phyloP scores from a whole-genome alignment of 2,888 invertebrate genomes.

The Drosophila nr. medialis region DNA sequence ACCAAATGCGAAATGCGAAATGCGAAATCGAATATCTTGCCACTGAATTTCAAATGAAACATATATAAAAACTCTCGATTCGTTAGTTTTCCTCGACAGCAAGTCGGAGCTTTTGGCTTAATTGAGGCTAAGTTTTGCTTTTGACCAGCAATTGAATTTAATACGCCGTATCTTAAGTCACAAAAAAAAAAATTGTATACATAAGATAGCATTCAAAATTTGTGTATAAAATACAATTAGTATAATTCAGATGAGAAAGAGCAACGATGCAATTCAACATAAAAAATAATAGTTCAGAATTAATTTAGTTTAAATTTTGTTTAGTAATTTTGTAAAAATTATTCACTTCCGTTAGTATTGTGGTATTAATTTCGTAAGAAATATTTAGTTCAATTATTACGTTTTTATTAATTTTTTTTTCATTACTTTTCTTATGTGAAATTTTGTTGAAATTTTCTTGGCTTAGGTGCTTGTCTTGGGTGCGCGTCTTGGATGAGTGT shows the following conservation, averaged over 20 bases:
- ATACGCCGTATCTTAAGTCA: neutral
- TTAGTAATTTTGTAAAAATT: too few species aligned
- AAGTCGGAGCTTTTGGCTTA: neutral
- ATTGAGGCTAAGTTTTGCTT: neutral
- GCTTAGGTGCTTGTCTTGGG: neutral
- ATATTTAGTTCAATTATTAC: too few species aligned
- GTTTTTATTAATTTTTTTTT: too few species aligned
- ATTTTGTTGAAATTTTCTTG: neutral
- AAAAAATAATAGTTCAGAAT: neutral
- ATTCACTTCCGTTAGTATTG: too few species aligned
- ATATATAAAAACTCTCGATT: neutral
- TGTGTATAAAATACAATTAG: too few species aligned
- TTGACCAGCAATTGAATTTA: neutral
- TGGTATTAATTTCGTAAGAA: too few species aligned
- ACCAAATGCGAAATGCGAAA: slow-evolving; percentile 36
- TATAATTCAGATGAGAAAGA: neutral
- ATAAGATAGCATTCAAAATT: too few species aligned
- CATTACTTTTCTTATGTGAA: neutral
- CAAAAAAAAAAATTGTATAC: neutral
- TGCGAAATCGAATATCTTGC: slow-evolving; percentile 28
- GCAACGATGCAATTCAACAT: neutral
- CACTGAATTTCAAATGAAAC: slow-evolving; percentile 2
- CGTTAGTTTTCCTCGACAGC: neutral
- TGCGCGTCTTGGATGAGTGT: neutral
- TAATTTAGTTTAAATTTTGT: too few species aligned